phyloP scores from a whole-genome alignment of 2,888 invertebrate species.

The Caenorhabditis sp. region DNA sequence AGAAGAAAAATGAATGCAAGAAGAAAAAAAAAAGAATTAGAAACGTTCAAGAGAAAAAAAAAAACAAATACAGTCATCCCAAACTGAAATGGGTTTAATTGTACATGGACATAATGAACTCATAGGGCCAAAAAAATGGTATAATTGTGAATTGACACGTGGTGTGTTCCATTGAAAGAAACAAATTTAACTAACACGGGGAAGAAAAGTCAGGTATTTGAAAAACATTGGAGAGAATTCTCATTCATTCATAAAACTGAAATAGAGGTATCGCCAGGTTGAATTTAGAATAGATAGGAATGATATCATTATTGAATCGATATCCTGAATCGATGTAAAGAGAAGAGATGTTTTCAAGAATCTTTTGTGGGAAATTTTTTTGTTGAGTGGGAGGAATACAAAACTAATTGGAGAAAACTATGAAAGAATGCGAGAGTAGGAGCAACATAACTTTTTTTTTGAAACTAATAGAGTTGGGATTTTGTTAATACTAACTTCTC shows the following conservation, averaged over 20 bases:
- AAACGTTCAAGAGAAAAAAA: no score
- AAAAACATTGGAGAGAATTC: not conserved
- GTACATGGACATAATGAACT: not conserved
- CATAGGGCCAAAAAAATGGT: not conserved
- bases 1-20: not conserved
- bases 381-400: slow-evolving; percentile 8
- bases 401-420: not conserved
- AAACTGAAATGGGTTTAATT: not conserved
- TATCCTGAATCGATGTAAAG: slow-evolving; percentile 1
- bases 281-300: not conserved
- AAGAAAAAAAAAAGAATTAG: not conserved
- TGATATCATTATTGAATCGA: not conserved
- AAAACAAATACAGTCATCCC: not conserved
- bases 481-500: no score
- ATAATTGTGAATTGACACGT: not conserved
- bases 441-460: no score
- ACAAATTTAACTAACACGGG: not conserved
- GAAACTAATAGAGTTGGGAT: not conserved
- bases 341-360: not conserved
- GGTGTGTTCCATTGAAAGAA: not conserved
- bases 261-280: not conserved
- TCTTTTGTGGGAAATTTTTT: slow-evolving; percentile 9
- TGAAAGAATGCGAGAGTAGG: not conserved
- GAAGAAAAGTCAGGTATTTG: not conserved
- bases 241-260: not conserved